Base-by-base conservation (phyloP, 2,888 invertebrate genomes). In the Neelides folsomi region DNA sequence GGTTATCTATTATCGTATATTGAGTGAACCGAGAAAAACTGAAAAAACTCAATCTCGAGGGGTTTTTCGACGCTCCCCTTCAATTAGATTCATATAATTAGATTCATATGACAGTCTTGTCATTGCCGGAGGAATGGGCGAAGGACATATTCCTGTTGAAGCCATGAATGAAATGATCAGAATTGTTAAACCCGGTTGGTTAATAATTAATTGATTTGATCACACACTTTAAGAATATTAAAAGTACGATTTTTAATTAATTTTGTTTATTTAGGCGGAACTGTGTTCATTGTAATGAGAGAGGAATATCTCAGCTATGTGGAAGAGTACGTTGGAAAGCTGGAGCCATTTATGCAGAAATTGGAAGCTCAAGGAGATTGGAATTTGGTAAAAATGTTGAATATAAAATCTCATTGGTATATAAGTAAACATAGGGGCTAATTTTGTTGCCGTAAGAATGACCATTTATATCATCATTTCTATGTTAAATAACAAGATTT, bases 101-200 rank as follows among this genome's bases (percentile, higher is more conserved):
- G 68, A 64, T 49, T 55, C 60, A 0, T 69, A 68, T 50, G 67
- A 68, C 47, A 55, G 58, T 41, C 52, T 67, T 13, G 65, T 66
- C 1, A 63, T 66, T 27, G 61, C 64, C 43, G 69, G 68, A 15
- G 68, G 67, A 13, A 67, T 68, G 66, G 68, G 68, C 4, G 66
- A 67, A 54, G 67, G 68, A 19, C 68, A 68, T 47, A 66, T 69
- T 51, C 67, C 67, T 13, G 63, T 66, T 8, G 51, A 51, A 42
- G 68, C 67, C 5, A 38, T 69, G 2, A 58, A 66, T 51, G 68
- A 68, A 56, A 66, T 69, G 63, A 64, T 66, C 35, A 60, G 67
- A 8, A 54, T 67, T 8, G 66, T 67, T 5, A 66, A 66, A 51
- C 63, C 65, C 54, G 68, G 68, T 68, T 51, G 46, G 44, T 43